These are phyloP conservation scores for Apis florea DNA, from an alignment of 1,140 invertebrate genomes.

Conservation along the genomic window DNA sequence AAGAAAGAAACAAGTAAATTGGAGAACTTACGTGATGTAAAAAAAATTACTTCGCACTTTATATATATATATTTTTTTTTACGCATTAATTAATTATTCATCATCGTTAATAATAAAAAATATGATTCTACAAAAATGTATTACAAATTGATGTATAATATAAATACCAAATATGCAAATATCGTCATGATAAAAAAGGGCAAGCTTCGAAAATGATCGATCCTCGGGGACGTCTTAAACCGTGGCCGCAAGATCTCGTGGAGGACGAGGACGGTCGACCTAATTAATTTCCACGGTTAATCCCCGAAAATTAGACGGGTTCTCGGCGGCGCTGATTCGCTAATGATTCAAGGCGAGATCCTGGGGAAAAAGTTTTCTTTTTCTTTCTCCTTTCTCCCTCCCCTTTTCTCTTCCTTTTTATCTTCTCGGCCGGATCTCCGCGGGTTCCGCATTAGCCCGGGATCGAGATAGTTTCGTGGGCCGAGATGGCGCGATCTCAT, in stretches of 20 bases:
- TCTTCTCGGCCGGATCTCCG: constrained; percentile 48
- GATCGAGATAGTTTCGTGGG: constrained; percentile 63
- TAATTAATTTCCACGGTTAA: constrained; percentile 58
- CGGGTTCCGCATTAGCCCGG: constrained; percentile 56
- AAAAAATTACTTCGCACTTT: no score
- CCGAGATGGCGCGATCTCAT: constrained; percentile 68
- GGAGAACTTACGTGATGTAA: no score
- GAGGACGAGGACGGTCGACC: not conserved
- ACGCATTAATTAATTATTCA: no score
- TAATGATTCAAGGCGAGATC: constrained; percentile 61
- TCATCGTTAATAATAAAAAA: no score
- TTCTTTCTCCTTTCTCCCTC: constrained; percentile 29
- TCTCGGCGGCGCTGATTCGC: constrained; percentile 53
- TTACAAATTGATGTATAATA: no score
- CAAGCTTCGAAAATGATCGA: not conserved
- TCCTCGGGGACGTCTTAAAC: not conserved
- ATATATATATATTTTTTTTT: no score
- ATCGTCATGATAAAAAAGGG: no score
- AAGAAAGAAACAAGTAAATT: no score
- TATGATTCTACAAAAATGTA: no score
- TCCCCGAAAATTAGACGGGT: constrained; percentile 53
- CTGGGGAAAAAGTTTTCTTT: constrained; percentile 25
- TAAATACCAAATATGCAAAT: not conserved
- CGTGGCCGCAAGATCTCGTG: not conserved
- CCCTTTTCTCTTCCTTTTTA: constrained; percentile 14